Percentiles rank a stretch among this genome's conserved stretches.
These are phyloP conservation scores for Boulengeromyrus knoepffleri DNA, from an alignment of 2,113 vertebrate genomes.

Conservation along the genomic window DNA sequence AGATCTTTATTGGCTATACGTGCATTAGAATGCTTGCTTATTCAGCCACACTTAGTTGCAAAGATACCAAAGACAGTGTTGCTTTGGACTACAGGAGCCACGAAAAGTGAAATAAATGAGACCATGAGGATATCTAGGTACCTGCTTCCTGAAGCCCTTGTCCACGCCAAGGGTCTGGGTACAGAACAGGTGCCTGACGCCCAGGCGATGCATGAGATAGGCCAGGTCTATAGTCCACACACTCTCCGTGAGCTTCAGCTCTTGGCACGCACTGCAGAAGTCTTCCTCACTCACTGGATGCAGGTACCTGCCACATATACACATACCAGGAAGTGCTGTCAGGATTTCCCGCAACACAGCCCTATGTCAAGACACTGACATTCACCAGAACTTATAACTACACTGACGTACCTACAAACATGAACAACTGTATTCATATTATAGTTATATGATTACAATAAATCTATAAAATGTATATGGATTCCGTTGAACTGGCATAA, in stretches of 20 bases:
- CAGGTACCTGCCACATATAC: constrained; percentile 68
- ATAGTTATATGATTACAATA: not conserved
- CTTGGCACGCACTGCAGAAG: constrained; percentile 79
- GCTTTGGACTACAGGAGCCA: not conserved
- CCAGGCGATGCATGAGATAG: constrained; percentile 87
- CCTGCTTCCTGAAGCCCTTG: constrained; percentile 92
- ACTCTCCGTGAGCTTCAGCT: constrained; percentile 85
- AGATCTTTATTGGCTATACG: not conserved
- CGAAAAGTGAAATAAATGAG: not conserved
- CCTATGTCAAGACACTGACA: not conserved
- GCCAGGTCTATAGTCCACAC: constrained; percentile 98
- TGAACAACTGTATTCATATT: not conserved
- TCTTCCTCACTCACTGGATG: constrained; percentile 76
- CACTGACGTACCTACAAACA: not conserved
- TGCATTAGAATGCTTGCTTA: not conserved
- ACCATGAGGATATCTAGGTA: not conserved
- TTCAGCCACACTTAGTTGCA: not conserved
- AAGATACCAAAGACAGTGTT: not conserved
- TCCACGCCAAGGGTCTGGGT: constrained; percentile 95
- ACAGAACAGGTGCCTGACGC: constrained; percentile 82
- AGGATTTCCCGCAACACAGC: not conserved
- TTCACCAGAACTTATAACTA: not conserved
- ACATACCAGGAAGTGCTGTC: not conserved
- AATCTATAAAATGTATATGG: not conserved
- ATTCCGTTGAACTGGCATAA: not conserved